A percentile compares a stretch with the other conserved stretches of the same genome.
Evolutionary conservation across 2,888 invertebrate species (phyloP).

Genomic region (Phyllotreta striolata): DNA sequence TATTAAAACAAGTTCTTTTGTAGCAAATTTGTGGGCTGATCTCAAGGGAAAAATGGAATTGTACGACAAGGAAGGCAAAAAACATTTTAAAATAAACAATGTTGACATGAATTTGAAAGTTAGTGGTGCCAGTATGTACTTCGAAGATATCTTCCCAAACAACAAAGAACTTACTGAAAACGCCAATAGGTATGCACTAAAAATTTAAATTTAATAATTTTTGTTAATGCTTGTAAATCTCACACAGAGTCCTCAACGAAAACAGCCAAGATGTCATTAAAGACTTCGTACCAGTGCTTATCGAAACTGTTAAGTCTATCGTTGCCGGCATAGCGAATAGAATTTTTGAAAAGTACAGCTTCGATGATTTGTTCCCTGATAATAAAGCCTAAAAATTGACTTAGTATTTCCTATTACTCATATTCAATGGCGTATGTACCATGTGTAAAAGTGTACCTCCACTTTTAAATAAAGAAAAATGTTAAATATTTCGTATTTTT

Average conservation of each 20-base stretch:
- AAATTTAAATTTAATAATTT: background rate
- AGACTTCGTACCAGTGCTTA: conserved; percentile 5
- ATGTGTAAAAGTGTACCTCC: too few relatives aligned
- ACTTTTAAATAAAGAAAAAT: too few relatives aligned
- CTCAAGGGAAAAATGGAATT: background rate
- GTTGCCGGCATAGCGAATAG: conserved; percentile 2
- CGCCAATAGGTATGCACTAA: conserved; percentile 16
- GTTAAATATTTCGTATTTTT: too few relatives aligned
- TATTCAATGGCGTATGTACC: too few relatives aligned
- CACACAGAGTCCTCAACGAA: conserved; percentile 3
- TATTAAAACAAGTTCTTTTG: too few relatives aligned
- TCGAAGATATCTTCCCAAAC: conserved; percentile 1
- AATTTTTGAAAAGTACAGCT: conserved; percentile 7
- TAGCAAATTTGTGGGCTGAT: conserved; percentile 3
- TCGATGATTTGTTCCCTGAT: conserved; percentile 14
- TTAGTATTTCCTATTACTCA: too few relatives aligned
- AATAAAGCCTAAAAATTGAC: background rate
- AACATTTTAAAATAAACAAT: conserved; percentile 4
- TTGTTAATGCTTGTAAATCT: conserved; percentile 4
- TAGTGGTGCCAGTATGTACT: background rate
- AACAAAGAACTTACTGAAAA: conserved; percentile 7
- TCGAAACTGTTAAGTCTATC: background rate
- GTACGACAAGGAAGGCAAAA: conserved; percentile 3
- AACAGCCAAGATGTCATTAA: background rate
- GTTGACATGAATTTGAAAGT: background rate